A percentile compares a stretch with the other conserved stretches of the same genome.
Evolutionary conservation across 2,888 invertebrate species (phyloP).

Genomic region (Eurois occulta): DNA sequence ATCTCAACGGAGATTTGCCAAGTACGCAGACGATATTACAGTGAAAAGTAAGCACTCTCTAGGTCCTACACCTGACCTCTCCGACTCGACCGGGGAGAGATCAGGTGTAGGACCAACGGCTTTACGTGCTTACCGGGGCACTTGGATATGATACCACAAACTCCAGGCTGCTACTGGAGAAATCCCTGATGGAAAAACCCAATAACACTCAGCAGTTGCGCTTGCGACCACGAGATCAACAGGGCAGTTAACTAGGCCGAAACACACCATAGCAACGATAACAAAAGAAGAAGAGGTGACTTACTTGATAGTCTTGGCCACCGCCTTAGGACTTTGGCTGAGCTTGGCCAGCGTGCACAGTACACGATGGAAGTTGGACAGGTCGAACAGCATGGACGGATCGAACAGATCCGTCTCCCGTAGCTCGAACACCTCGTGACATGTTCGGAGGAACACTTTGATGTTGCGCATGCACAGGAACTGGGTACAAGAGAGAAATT

Average conservation of each 20-base stretch:
- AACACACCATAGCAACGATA: too few relatives aligned
- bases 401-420: constrained; percentile 97
- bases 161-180: neutral
- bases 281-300: constrained; percentile 73
- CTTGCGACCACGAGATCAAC: neutral
- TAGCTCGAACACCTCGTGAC: constrained; percentile 95
- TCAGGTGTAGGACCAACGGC: neutral
- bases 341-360: constrained; percentile 97
- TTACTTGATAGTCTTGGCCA: constrained; percentile 93
- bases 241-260: neutral
- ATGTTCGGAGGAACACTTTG: constrained; percentile 96
- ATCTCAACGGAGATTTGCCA: neutral
- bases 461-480: constrained; percentile 99
- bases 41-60: too few relatives aligned
- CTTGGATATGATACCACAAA: neutral
- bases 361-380: constrained; percentile 98
- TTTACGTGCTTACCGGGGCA: neutral
- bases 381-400: constrained; percentile 98
- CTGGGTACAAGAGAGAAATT: constrained; percentile 86
- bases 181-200: neutral
- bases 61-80: too few relatives aligned
- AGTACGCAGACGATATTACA: neutral
- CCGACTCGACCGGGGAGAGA: too few relatives aligned
- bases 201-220: neutral
- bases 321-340: constrained; percentile 94